Base-by-base conservation (phyloP, 2,113 vertebrate genomes). In the Pygoscelis antarcticus region DNA sequence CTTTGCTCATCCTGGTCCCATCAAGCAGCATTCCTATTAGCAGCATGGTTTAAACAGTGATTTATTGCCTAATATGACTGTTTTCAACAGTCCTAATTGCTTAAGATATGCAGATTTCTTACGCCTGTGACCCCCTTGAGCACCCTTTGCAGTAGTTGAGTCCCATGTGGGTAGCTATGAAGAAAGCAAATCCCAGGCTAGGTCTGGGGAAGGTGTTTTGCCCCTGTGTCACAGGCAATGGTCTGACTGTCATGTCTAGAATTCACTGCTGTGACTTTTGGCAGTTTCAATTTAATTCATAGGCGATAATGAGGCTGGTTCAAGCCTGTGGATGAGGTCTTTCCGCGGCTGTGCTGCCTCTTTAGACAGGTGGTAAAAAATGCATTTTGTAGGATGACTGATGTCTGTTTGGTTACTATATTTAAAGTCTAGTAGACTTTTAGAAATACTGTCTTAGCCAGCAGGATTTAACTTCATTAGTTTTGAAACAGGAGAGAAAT, bases 381-480 rank as follows among this genome's bases (percentile, higher is more conserved):
- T 62, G 27, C 13, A 46, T 83, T 96, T 92, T 91, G 62, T 74
- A 68, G 42, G 66, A 55, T 87, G 93, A 96, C 83, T 78, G 86
- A 96, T 89, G 47, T 82, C 80, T 92, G 34, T 84, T 95, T 25
- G 0, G 89, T 91, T 95, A 55, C 78, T 96, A 62, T 93, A 94
- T 96, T 96, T 96, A 96, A 96, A 96, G 52, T 82, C 80, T 92
- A 82, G 86, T 58, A 90, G 87, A 95, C 38, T 91, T 96, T 80
- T 74, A 87, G 83, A 94, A 96, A 96, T 84, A 82, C 71, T 90
- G 82, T 70, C 90, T 96, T 93, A 95, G 86, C 90, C 95, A 97
- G 89, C 93, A 94, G 93, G 90, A 96, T 97, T 97, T 90, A 97
- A 94, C 82, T 97, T 97, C 93, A 89, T 98, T 96, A 96, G 86